Base-by-base conservation (phyloP, 2,888 invertebrate species). In the Spilarctia lutea region DNA sequence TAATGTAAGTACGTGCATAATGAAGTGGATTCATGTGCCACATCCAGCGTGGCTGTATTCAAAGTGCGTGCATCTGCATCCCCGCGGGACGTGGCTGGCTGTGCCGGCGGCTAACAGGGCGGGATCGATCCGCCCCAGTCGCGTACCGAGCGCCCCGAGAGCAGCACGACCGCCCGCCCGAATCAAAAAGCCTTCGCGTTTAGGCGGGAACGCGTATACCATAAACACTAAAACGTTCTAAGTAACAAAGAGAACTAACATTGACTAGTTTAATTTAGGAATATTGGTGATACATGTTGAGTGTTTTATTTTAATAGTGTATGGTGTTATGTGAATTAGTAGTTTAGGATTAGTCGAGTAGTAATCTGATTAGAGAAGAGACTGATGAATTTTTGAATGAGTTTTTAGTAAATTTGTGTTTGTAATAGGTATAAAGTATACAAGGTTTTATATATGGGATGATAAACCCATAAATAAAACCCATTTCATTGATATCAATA, bases 51-150 rank as follows among this genome's bases (percentile, higher is more conserved):
- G 73, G 56, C 30, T 16, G 73, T 79, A 82, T 81, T 75, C 75
- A 74, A 77, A 80, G 83, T 87, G 85, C 90, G 84, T 93, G 93
- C 94, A 94, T 93, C 94, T 94, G 94, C 95, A 95, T 94, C 95
- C 95, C 95, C 93, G 93, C 93, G 94, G 94, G 94, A 94, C 88
- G 85, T 85, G 79, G 82, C 80, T 85, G 87, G 88, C 79, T 85
- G 84, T 86, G 83, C 85, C 84, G 85, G 84, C 85, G 84, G 85
- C 83, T 60, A 79, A 82, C 87, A 90, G 91, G 92, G 92, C 90
- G 91, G 91, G 89, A 92, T 93, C 93, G 92, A 92, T 93, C 93
- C 91, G 89, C 91, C 92, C 93, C 94, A 95, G 95, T 94, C 92
- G 92, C 88, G 91, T 90, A 86, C 88, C 90, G 92, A 84, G 78